Conservation (phyloP, 2,113 vertebrate species). For the Protomyctophum bolini region DNA sequence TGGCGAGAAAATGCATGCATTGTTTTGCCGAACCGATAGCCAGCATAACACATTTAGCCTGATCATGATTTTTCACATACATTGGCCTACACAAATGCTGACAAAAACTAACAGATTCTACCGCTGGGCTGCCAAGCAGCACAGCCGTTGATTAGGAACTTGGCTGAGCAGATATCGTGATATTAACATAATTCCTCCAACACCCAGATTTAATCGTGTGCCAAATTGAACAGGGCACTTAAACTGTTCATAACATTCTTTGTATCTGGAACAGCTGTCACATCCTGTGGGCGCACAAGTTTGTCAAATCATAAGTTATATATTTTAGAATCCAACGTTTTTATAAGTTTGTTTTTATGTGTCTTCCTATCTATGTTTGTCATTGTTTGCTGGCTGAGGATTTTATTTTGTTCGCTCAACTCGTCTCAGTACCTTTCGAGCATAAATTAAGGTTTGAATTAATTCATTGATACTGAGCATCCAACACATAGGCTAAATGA, state of each 20-base stretch:
- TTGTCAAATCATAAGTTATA: too few relatives aligned
- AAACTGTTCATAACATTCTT: background rate
- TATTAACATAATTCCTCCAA: background rate
- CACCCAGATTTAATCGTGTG: background rate
- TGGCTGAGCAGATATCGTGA: background rate
- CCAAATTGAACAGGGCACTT: background rate
- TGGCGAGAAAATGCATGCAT: background rate
- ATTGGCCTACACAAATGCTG: slow-evolving; percentile 4
- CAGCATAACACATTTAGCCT: background rate
- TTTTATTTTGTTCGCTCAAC: too few relatives aligned
- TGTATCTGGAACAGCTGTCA: too few relatives aligned
- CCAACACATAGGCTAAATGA: too few relatives aligned
- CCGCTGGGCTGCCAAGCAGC: slow-evolving; percentile 4
- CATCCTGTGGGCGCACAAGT: too few relatives aligned
- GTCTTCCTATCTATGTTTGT: too few relatives aligned
- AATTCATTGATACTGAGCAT: too few relatives aligned
- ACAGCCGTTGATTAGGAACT: slow-evolving; percentile 22
- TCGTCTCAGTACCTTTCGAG: too few relatives aligned
- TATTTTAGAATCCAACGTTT: too few relatives aligned
- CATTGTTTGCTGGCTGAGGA: too few relatives aligned
- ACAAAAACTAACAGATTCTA: background rate
- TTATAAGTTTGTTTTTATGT: too few relatives aligned
- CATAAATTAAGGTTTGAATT: too few relatives aligned
- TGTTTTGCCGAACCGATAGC: background rate
- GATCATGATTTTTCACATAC: background rate